phyloP scores from a whole-genome alignment of 2,888 invertebrate species.

The Tetranychus truncatus region DNA sequence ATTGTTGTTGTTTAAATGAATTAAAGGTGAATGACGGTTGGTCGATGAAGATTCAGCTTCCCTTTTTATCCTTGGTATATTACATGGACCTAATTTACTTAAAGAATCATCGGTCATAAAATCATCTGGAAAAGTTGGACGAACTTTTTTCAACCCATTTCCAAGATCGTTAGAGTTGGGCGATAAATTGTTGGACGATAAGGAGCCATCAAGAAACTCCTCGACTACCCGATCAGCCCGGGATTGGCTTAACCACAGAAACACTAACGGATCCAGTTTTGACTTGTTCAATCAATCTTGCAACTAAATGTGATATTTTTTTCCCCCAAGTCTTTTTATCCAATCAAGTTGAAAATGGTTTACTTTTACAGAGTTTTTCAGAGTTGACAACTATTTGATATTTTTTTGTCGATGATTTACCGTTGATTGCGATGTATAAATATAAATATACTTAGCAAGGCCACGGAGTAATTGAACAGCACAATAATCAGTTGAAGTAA shows the following conservation, averaged over 20 bases:
- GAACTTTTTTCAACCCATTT: conserved; percentile 14
- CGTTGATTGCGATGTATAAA: too few relatives aligned
- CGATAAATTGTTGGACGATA: neutral
- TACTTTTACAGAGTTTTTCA: neutral
- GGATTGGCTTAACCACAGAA: conserved; percentile 26
- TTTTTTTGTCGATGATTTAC: too few relatives aligned
- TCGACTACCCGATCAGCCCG: conserved; percentile 25
- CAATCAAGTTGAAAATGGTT: neutral
- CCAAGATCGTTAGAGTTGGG: neutral
- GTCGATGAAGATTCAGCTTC: conserved; percentile 17
- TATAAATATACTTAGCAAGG: too few relatives aligned
- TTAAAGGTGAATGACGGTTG: neutral
- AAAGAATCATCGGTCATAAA: conserved; percentile 15
- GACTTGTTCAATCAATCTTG: neutral
- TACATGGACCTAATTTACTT: conserved; percentile 15
- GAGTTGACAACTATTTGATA: neutral
- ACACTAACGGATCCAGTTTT: conserved; percentile 27
- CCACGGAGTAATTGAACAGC: too few relatives aligned
- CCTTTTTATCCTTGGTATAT: conserved; percentile 13
- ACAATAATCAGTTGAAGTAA: too few relatives aligned
- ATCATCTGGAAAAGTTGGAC: conserved; percentile 20
- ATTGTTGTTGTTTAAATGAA: neutral
- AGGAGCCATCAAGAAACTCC: conserved; percentile 20
- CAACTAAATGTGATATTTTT: neutral
- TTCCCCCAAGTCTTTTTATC: conserved; percentile 4